phyloP scores from a whole-genome alignment of 1,140 invertebrate species.

The Megalopta genalis region DNA sequence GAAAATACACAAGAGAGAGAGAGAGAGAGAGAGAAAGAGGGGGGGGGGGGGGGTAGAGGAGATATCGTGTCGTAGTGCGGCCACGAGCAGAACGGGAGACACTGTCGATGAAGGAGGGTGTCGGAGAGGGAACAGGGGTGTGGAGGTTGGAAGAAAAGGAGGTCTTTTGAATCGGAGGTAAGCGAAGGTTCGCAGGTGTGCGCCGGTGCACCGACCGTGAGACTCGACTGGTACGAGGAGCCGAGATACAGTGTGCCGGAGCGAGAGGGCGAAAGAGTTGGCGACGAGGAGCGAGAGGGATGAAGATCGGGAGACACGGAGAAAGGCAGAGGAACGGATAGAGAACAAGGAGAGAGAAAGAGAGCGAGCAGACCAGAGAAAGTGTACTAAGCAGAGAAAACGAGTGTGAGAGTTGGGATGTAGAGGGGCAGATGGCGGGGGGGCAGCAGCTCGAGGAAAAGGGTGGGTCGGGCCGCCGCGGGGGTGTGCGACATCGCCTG shows the following conservation, averaged over 20 bases:
- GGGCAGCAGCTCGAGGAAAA: background rate
- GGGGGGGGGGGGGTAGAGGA: background rate
- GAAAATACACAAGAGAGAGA: background rate
- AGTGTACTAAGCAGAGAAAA: constrained; percentile 51
- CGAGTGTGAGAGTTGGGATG: constrained; percentile 10
- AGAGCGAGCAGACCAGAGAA: constrained; percentile 8
- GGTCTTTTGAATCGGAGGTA: constrained; percentile 63
- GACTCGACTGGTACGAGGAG: constrained; percentile 36
- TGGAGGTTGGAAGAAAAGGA: constrained; percentile 45
- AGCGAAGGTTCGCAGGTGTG: constrained; percentile 52
- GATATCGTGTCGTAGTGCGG: background rate
- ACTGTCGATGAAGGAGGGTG: background rate
- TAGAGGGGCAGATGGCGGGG: background rate
- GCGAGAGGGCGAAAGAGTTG: constrained; percentile 5
- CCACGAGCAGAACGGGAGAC: constrained; percentile 2
- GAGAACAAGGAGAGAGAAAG: constrained; percentile 3
- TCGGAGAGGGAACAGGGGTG: background rate
- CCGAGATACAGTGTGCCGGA: constrained; percentile 22
- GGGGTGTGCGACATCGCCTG: constrained; percentile 66
- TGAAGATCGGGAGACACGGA: constrained; percentile 9
- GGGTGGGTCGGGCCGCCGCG: constrained; percentile 19
- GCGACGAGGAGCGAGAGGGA: background rate
- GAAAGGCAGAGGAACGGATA: constrained; percentile 6
- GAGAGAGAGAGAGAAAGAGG: background rate
- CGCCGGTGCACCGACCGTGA: constrained; percentile 50